Percentiles rank a stretch among this genome's conserved stretches.
Conservation (phyloP, 2,888 invertebrate genomes). For the Bellardia bayeri region DNA sequence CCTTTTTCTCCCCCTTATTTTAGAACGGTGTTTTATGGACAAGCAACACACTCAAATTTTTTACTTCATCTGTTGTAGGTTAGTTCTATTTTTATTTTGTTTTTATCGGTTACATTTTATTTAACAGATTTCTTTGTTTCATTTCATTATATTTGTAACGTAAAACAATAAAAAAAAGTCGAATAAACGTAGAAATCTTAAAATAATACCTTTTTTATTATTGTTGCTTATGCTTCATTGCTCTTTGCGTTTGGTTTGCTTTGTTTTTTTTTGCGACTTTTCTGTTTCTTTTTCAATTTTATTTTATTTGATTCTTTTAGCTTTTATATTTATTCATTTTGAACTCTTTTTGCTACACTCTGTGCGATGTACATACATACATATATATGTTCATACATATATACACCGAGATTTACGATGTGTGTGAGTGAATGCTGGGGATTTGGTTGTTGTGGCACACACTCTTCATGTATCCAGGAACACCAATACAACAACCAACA, state of each 20-base stretch:
- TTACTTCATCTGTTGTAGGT: conserved; percentile 6
- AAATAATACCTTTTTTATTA: conserved; percentile 65
- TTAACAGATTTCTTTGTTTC: conserved; percentile 58
- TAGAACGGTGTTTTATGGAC: background rate
- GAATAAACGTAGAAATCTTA: conserved; percentile 62
- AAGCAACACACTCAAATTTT: conserved; percentile 42
- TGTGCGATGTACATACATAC: background rate
- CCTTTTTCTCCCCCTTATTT: background rate
- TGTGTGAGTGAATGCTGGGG: conserved; percentile 31
- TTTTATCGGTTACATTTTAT: conserved; percentile 53
- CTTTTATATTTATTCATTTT: conserved; percentile 13
- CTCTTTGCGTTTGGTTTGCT: conserved; percentile 22
- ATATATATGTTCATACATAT: background rate
- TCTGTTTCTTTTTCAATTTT: conserved; percentile 26
- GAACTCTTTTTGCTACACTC: conserved; percentile 15
- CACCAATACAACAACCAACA: background rate
- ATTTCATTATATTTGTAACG: conserved; percentile 44
- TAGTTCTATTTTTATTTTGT: conserved; percentile 14
- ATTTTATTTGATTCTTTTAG: conserved; percentile 25
- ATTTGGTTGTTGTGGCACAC: conserved; percentile 29
- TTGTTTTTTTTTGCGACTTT: background rate
- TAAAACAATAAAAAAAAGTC: conserved; percentile 59
- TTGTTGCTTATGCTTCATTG: conserved; percentile 62
- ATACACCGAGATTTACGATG: conserved; percentile 57
- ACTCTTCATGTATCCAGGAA: background rate